Base-by-base conservation (phyloP, 2,888 invertebrate genomes). In the Mechanitis messenoides region DNA sequence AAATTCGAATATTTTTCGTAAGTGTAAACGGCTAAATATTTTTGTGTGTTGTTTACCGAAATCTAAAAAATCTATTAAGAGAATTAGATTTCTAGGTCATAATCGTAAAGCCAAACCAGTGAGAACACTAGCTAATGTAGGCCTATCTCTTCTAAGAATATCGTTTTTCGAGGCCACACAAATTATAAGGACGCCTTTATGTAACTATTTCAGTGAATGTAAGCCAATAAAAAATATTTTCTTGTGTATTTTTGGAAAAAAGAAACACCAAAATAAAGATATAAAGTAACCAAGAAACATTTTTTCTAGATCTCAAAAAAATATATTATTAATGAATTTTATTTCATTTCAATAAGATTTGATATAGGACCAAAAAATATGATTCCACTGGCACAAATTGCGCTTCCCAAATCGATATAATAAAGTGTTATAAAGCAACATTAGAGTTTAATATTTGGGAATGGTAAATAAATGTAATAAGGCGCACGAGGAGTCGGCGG, bases 401-500 rank as follows among this genome's bases (percentile, higher is more conserved):
- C 38, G 42, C 42, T 38, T 53, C 31, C 45, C 38, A 57, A 61
- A 61, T 46, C n/a, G 54, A 31, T 61, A 11, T 42, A 58, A 58
- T 31, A 53, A 33, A 55, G 56, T 35, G 35, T 60, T 55, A 57
- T 60, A 55, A 20, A 55, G 28, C 35, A 50, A 50, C 56, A 63
- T 60, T 50, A 50, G 54, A 45, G 50, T 63, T 47, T 55, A 57
- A 57, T 57, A 54, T 46, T 57, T 47, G 62, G 35, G 28, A 50
- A 42, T 56, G 61, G 57, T 59, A 55, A 64, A 65, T 67, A 67
- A 67, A 72, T 71, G 72, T 74, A 77, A 73, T 71, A 73, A 73
- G 74, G 72, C 68, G 71, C 69, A 69, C 64, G 69, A 71, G 71
- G 62, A 62, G 58, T 59, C 61, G 38, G 55, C 71, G 72, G 60